Base-by-base conservation (phyloP, 2,888 invertebrate genomes). In the Polymixis flavicincta region DNA sequence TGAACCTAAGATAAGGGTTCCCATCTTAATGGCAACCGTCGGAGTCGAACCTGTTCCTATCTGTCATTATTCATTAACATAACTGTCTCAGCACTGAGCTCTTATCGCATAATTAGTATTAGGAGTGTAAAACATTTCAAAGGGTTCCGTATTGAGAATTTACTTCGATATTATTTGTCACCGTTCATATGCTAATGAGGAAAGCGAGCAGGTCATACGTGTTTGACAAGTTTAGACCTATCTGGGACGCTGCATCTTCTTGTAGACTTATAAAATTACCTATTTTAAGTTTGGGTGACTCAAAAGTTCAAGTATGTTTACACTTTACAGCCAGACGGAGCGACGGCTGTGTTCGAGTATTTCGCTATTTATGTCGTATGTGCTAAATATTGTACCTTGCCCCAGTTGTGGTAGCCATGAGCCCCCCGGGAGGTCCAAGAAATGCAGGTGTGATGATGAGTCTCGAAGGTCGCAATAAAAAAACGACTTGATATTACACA, bases 31-130 rank as follows among this genome's bases (percentile, higher is more conserved):
- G 80, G 82, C 59, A 37, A 59, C 68, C 60, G 71, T 59, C 60
- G 75, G 55, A 81, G 60, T 74, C 63, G 69, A 82, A 84, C 82
- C 80, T 78, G 80, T 77, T 75, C 72, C 66, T 85, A 81, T 86
- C 84, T 79, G 66, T 66, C 71, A 72, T 85, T 87, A 85, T 87
- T 89, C 88, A 90, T 90, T 89, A 88, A 74, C 84, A 84, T 90
- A 87, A 87, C 86, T 86, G 84, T 88, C 86, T 85, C 82, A 79
- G 72, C 67, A 85, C 80, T 86, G 69, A 84, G 80, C 71, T 82
- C 85, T 88, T 88, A 89, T 88, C 88, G 78, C 74, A 74, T 85
- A 82, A 87, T 89, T 87, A 85, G 83, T 85, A 76, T 74, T 80
- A 85, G 77, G 65, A 78, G 64, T 77, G 65, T 77, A 73, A 76